Conservation (phyloP, 2,888 invertebrate species). For the Sipha maydis region DNA sequence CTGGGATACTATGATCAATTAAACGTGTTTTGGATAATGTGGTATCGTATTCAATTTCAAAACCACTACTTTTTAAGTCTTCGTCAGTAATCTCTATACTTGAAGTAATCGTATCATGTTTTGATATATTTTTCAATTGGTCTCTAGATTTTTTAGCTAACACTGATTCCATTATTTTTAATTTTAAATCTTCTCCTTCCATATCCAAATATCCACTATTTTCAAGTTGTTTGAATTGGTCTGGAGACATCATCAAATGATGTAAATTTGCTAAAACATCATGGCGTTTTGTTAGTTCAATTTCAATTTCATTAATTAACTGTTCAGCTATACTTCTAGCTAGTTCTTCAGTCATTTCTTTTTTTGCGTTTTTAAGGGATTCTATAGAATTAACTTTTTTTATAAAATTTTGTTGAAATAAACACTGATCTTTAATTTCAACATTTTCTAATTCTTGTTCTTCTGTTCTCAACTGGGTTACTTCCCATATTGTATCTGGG, state of each 20-base stretch:
- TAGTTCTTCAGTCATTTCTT: constrained; percentile 69
- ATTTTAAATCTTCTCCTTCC: constrained; percentile 63
- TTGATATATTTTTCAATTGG: constrained; percentile 67
- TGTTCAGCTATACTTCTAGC: constrained; percentile 70
- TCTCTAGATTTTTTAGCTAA: constrained; percentile 69
- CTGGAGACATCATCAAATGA: constrained; percentile 65
- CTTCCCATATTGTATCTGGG: constrained; percentile 71
- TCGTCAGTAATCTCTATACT: constrained; percentile 74
- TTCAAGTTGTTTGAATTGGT: constrained; percentile 68
- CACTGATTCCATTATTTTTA: constrained; percentile 70
- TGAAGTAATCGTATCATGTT: constrained; percentile 70
- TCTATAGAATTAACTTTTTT: constrained; percentile 62
- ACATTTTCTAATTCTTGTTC: constrained; percentile 66
- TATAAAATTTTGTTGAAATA: constrained; percentile 60
- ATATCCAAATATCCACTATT: constrained; percentile 69
- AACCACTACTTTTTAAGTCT: constrained; percentile 78
- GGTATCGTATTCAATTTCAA: constrained; percentile 71
- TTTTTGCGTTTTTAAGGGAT: constrained; percentile 6
- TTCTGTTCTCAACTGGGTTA: constrained; percentile 68
- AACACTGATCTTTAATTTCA: constrained; percentile 66
- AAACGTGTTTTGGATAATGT: constrained; percentile 26
- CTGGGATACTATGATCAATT: constrained; percentile 33
- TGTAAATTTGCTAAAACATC: constrained; percentile 63
- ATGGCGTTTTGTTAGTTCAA: constrained; percentile 69
- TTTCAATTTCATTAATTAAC: constrained; percentile 71